phyloP scores from a whole-genome alignment of 2,797 vertebrate species.

The Okamejei kenojei region DNA sequence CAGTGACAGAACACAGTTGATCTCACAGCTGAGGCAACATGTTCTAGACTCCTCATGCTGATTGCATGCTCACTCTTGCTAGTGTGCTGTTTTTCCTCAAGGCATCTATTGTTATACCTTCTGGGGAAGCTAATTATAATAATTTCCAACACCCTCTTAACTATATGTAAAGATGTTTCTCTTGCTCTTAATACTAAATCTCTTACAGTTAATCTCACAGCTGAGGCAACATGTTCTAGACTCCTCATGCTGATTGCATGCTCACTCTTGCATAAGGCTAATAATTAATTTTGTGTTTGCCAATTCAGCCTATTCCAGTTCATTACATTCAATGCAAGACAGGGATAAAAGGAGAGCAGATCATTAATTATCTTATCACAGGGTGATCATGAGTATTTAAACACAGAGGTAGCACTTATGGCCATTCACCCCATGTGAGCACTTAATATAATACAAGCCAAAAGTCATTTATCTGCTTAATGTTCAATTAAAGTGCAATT shows the following conservation, averaged over 20 bases:
- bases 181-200: neutral
- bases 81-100: neutral
- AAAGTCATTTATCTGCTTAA: conserved; percentile 3
- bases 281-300: neutral
- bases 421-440: neutral
- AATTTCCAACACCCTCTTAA: neutral
- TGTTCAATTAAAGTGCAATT: neutral
- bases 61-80: too few relatives aligned
- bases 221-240: neutral
- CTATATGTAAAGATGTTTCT: neutral
- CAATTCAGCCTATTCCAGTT: neutral
- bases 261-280: neutral
- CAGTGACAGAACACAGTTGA: too few relatives aligned
- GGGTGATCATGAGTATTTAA: neutral
- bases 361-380: conserved; percentile 9
- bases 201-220: neutral
- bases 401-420: neutral
- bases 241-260: neutral
- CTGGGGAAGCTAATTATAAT: neutral
- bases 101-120: neutral
- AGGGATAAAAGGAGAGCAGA: neutral
- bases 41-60: too few relatives aligned
- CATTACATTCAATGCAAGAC: neutral
- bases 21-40: too few relatives aligned
- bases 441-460: neutral